A percentile compares a stretch with the other conserved stretches of the same genome.
Evolutionary conservation across 2,113 vertebrate genomes (phyloP).

Genomic region (Tympanuchus pallidicinctus): DNA sequence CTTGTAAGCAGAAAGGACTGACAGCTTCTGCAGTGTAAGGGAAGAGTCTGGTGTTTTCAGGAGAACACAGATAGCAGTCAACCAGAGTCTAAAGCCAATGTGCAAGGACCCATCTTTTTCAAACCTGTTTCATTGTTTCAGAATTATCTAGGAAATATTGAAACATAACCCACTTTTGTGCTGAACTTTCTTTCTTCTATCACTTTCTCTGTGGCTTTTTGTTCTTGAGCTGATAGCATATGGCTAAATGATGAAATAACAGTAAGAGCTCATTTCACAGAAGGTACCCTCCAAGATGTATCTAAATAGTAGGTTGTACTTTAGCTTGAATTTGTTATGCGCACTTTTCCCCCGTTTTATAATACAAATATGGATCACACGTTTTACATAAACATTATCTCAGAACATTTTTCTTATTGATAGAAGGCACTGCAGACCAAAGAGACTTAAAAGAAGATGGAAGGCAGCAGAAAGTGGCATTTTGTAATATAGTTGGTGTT

Average conservation of each 20-base stretch:
- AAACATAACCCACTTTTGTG: not conserved
- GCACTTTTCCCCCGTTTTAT: not conserved
- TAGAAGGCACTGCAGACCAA: not conserved
- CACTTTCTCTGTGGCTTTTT: not conserved
- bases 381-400: not conserved
- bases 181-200: not conserved
- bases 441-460: not conserved
- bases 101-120: not conserved
- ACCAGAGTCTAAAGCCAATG: not conserved
- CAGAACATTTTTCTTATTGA: not conserved
- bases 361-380: not conserved
- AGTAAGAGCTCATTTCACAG: not conserved
- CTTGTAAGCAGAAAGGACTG: not conserved
- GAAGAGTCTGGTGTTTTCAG: not conserved
- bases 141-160: not conserved
- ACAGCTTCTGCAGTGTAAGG: not conserved
- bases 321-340: not conserved
- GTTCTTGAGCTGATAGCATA: not conserved
- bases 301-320: not conserved
- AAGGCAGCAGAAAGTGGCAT: not conserved
- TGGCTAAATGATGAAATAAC: not conserved
- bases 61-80: not conserved
- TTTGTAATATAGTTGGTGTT: not conserved
- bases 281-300: not conserved
- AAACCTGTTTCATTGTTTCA: not conserved